These are phyloP conservation scores for Xiphorhynchus elegans DNA, from an alignment of 2,113 vertebrate genomes.

Conservation along the genomic window DNA sequence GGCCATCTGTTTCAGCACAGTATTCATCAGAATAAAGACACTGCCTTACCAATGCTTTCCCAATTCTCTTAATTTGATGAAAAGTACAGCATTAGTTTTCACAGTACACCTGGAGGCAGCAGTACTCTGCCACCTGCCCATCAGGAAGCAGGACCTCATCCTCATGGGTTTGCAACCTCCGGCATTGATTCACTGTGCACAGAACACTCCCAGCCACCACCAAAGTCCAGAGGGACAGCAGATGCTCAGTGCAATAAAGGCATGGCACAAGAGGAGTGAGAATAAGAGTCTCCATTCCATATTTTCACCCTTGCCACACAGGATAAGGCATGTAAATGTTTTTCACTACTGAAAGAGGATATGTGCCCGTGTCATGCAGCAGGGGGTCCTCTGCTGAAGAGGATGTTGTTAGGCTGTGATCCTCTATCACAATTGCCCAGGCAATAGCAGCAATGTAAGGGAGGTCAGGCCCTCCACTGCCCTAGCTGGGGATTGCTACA, in stretches of 20 bases:
- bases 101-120: neutral
- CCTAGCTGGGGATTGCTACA: neutral
- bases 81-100: neutral
- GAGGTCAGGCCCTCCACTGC: neutral
- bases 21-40: neutral
- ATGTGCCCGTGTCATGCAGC: neutral
- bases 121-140: neutral
- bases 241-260: neutral
- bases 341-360: neutral
- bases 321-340: neutral
- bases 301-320: neutral
- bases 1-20: conserved; percentile 7
- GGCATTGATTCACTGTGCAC: accelerated
- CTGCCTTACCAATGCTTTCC: neutral
- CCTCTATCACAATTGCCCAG: neutral
- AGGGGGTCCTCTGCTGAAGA: neutral
- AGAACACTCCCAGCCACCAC: neutral
- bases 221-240: neutral
- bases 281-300: neutral
- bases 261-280: neutral
- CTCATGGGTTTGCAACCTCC: neutral
- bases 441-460: neutral
- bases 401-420: neutral
- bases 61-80: neutral
- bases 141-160: neutral